Conservation (phyloP, 2,797 vertebrate genomes). For the Oreortyx pictus region DNA sequence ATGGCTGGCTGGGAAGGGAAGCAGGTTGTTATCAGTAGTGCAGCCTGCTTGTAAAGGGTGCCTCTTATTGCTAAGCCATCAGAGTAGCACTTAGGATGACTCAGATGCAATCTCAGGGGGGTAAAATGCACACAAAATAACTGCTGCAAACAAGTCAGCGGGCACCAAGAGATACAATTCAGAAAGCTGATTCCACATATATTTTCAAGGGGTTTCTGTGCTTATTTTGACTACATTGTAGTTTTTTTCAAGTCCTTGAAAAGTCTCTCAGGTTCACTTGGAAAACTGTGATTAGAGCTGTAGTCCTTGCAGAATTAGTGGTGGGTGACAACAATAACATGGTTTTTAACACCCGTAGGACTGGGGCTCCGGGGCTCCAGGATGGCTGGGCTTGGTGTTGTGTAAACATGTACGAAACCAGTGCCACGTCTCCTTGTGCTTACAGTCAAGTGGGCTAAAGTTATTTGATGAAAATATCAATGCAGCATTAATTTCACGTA, state of each 20-base stretch:
- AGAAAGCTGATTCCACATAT: not conserved
- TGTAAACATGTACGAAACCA: not conserved
- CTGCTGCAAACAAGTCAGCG: not conserved
- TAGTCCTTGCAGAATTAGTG: not conserved
- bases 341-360: not conserved
- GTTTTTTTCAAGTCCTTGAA: too few species aligned
- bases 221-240: not conserved
- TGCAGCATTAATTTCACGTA: constrained; percentile 18
- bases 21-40: not conserved
- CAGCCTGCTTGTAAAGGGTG: not conserved
- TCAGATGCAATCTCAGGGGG: not conserved
- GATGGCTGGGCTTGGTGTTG: not conserved
- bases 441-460: not conserved
- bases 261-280: not conserved
- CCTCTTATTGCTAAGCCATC: not conserved
- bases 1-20: not conserved
- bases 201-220: not conserved
- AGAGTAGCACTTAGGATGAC: not conserved
- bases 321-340: not conserved
- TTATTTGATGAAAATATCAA: not conserved
- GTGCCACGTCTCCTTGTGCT: not conserved
- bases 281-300: not conserved
- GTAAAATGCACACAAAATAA: not conserved
- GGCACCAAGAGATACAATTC: not conserved
- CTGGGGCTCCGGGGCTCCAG: not conserved